Evolutionary conservation across 2,113 vertebrate genomes (phyloP).

Genomic region (Nothobranchius kuhntae): DNA sequence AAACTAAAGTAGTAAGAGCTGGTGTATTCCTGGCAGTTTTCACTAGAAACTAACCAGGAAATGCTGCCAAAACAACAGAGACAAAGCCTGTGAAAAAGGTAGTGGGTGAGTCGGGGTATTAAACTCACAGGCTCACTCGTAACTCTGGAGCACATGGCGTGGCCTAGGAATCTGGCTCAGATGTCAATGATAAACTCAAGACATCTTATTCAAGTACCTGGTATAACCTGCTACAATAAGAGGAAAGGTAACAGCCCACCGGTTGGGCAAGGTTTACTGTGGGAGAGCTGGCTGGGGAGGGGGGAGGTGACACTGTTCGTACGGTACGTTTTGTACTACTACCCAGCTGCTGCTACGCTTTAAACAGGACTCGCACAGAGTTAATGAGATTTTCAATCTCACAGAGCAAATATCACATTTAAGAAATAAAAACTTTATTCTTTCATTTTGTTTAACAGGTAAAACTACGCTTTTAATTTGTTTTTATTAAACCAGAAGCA

Average conservation of each 20-base stretch:
- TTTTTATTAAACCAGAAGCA: neutral
- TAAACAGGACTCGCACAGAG: neutral
- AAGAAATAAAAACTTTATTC: neutral
- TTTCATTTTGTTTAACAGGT: neutral
- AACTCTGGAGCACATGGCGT: slow-evolving; percentile 41
- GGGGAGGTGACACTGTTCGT: slow-evolving; percentile 35
- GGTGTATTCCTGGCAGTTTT: slow-evolving; percentile 53
- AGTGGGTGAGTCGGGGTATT: slow-evolving; percentile 70
- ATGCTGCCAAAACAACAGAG: slow-evolving; percentile 60
- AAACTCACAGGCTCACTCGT: slow-evolving; percentile 59
- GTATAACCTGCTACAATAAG: slow-evolving; percentile 56
- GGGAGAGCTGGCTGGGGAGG: slow-evolving; percentile 30
- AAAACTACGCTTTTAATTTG: neutral
- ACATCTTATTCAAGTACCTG: slow-evolving; percentile 58
- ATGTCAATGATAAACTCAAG: slow-evolving; percentile 71
- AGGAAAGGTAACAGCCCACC: slow-evolving; percentile 56
- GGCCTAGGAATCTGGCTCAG: slow-evolving; percentile 60
- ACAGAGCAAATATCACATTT: slow-evolving; percentile 1
- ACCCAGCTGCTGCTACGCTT: neutral
- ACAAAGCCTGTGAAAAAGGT: slow-evolving; percentile 67
- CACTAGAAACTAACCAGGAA: slow-evolving; percentile 71
- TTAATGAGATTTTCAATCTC: slow-evolving; percentile 1
- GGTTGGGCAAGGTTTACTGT: slow-evolving; percentile 61
- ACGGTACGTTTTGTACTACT: slow-evolving; percentile 25
- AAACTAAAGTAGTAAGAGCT: slow-evolving; percentile 66